Evolutionary conservation across 23 tunicate species (phyloP), one percentile per base, ranked within the genome.

Genomic region (Ciona savignyi): DNA sequence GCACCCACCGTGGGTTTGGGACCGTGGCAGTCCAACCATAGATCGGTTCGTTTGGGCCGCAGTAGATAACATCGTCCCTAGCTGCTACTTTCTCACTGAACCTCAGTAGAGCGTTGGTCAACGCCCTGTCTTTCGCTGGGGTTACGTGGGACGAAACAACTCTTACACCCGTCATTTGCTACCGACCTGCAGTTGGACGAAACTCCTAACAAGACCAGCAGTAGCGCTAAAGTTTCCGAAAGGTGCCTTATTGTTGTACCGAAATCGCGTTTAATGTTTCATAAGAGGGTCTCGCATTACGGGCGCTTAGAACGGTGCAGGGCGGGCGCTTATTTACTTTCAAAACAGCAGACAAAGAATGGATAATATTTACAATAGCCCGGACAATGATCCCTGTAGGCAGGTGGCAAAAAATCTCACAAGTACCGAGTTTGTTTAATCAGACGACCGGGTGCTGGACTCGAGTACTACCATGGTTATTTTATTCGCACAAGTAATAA

Each of bases 1-100:
- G n/a, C 30, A 48, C 33, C 51, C 66, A 88, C 96, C 75, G 81
- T 60, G 96, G 83, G 70, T 67, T 81, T 3, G 96, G 96, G 27
- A 78, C 74, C 6, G 74, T 77, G 31, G 81, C 81, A 3, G 87
- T 77, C 96, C 96, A 88, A 23, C 96, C 96, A 65, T 81, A 60
- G 27, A 88, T 70, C 0, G 87, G 87, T 61, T 88, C 96, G 19
- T 81, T 79, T 2, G 75, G 32, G 9, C 80, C 96, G 34, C 87
- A 81, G 34, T 88, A 77, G 1, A 88, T 66, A 62, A 88, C 80
- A 19, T 81, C 77, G 30, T 88, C 96, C 21, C 32, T 70, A 0
- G 68, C 62, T 0, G 24, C 65, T 4, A 71, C 71, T 20, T 70
- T 71, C 35, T 88, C 96, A 33, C 96, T 88, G 63, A 88, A 34